These are phyloP conservation scores for Pachyseris speciosa DNA, from an alignment of 64 coral and sea anemone genomes.

Conservation along the genomic window DNA sequence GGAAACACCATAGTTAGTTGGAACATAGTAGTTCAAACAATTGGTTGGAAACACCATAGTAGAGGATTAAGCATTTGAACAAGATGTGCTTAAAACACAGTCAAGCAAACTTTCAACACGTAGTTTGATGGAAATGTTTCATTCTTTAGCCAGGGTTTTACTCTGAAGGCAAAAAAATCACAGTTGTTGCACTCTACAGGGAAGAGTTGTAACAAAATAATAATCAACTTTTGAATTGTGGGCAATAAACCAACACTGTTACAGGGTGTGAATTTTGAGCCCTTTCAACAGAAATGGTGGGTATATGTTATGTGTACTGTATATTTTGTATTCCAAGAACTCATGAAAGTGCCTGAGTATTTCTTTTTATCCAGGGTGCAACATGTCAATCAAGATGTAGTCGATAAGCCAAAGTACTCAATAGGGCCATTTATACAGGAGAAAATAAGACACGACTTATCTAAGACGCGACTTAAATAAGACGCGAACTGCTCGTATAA, in stretches of 20 bases:
- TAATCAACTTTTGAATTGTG: not conserved
- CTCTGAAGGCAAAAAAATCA: not conserved
- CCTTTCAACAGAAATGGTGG: not conserved
- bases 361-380: too few species aligned
- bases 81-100: not conserved
- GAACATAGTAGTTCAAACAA: not conserved
- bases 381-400: too few species aligned
- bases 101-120: not conserved
- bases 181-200: not conserved
- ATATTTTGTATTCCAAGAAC: too few species aligned
- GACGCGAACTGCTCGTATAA: too few species aligned
- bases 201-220: not conserved
- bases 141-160: not conserved
- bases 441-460: too few species aligned
- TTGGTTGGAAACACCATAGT: slow-evolving; percentile 6
- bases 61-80: not conserved
- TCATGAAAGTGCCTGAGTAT: too few species aligned
- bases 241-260: not conserved
- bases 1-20: not conserved
- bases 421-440: too few species aligned
- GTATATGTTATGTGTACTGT: not conserved
- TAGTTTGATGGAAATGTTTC: not conserved
- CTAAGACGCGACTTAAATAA: too few species aligned
- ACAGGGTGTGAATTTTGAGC: not conserved
- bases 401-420: too few species aligned